A percentile compares a stretch with the other conserved stretches of the same genome.
These are phyloP conservation scores for Sciurus vulgaris DNA, from an alignment of 2,797 vertebrate species.

Conservation along the genomic window DNA sequence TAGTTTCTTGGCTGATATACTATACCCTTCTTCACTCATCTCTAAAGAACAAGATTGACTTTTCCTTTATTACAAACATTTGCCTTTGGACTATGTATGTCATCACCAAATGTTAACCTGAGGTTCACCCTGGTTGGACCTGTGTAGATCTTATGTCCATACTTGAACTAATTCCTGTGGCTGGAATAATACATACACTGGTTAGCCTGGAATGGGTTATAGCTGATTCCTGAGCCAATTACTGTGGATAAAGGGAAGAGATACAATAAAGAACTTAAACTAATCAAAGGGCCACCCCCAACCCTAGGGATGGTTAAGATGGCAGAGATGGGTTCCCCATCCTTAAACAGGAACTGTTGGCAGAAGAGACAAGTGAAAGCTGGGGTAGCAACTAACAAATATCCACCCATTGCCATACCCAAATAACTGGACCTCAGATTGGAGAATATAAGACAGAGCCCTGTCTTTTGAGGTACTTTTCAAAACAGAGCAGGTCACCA, in stretches of 20 bases:
- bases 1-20: background rate
- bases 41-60: background rate
- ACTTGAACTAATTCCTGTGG: background rate
- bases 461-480: background rate
- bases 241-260: background rate
- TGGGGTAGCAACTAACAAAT: background rate
- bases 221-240: background rate
- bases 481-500: background rate
- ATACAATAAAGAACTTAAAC: background rate
- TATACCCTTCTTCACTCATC: background rate
- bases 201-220: background rate
- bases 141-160: background rate
- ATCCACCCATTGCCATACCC: background rate
- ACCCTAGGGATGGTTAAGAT: background rate
- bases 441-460: background rate
- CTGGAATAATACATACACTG: background rate
- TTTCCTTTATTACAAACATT: background rate
- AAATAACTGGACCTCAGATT: background rate
- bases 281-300: background rate
- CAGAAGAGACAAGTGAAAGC: background rate
- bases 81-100: background rate
- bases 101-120: background rate
- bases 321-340: background rate
- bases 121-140: background rate
- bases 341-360: background rate